These are phyloP conservation scores for Noctuana brunneofusca DNA, from an alignment of 2,888 invertebrate genomes.

Conservation along the genomic window DNA sequence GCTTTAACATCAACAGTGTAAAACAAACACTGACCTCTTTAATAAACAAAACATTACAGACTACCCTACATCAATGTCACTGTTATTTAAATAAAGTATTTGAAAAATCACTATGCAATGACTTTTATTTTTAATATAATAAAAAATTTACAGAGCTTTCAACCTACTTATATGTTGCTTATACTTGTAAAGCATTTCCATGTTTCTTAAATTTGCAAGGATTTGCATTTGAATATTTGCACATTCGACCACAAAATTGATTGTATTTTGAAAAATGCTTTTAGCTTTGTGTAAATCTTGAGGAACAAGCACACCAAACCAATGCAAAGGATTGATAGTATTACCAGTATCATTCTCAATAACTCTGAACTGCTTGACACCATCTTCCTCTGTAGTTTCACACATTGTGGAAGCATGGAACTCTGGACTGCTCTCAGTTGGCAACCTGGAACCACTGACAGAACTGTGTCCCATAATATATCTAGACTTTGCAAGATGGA, in stretches of 20 bases:
- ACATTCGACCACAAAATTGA: slow-evolving; percentile 86
- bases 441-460: slow-evolving; percentile 87
- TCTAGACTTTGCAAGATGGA: slow-evolving; percentile 88
- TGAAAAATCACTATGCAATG: neutral
- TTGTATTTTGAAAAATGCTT: slow-evolving; percentile 86
- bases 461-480: slow-evolving; percentile 90
- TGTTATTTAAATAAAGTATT: slow-evolving; percentile 17
- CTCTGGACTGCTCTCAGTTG: slow-evolving; percentile 84
- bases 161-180: slow-evolving; percentile 40
- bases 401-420: slow-evolving; percentile 68
- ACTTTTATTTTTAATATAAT: slow-evolving; percentile 8
- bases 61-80: slow-evolving; percentile 18
- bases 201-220: slow-evolving; percentile 57
- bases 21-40: too few relatives aligned
- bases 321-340: slow-evolving; percentile 87
- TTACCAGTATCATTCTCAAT: slow-evolving; percentile 56
- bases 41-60: slow-evolving; percentile 12
- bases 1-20: slow-evolving; percentile 16
- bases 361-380: slow-evolving; percentile 67
- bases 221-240: slow-evolving; percentile 87
- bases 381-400: slow-evolving; percentile 65
- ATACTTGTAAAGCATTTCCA: slow-evolving; percentile 55
- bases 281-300: slow-evolving; percentile 90
- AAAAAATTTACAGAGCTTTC: neutral
- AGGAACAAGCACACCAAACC: slow-evolving; percentile 95